phyloP scores from a whole-genome alignment of 2,113 vertebrate genomes.

The Caranx melampygus region DNA sequence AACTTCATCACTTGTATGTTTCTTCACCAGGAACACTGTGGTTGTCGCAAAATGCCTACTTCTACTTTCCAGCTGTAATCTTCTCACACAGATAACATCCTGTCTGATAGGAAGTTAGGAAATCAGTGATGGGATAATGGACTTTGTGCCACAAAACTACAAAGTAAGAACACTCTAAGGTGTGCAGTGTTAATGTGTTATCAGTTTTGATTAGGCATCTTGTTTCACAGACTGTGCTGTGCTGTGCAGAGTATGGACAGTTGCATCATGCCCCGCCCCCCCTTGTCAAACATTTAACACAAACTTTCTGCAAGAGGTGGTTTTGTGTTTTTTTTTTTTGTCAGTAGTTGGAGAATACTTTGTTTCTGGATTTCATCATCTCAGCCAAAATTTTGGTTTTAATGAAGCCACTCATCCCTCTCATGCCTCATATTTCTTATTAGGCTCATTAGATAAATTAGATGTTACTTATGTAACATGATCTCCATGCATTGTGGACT shows the following conservation, averaged over 20 bases:
- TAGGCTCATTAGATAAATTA: conserved; percentile 60
- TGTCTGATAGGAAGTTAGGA: conserved; percentile 36
- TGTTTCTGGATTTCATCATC: conserved; percentile 25
- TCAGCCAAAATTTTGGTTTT: conserved; percentile 22
- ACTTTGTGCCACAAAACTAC: conserved; percentile 46
- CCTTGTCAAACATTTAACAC: conserved; percentile 34
- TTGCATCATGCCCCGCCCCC: conserved; percentile 8
- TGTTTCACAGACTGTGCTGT: conserved; percentile 49
- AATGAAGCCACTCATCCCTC: background rate
- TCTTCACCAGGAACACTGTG: background rate
- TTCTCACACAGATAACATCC: conserved; percentile 36
- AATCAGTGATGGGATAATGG: conserved; percentile 49
- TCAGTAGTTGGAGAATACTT: conserved; percentile 14
- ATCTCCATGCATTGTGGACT: conserved; percentile 34
- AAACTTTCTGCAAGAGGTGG: background rate
- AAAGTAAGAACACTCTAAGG: background rate
- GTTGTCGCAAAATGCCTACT: background rate
- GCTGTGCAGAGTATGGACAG: background rate
- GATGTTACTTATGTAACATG: conserved; percentile 50
- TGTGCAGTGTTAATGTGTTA: conserved; percentile 36
- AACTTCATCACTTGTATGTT: background rate
- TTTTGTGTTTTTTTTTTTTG: background rate
- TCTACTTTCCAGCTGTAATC: conserved; percentile 21
- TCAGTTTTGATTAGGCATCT: conserved; percentile 38
- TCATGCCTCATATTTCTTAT: conserved; percentile 20